Evolutionary conservation across 2,888 invertebrate genomes (phyloP).

Genomic region (Tetrapedia diversipes): DNA sequence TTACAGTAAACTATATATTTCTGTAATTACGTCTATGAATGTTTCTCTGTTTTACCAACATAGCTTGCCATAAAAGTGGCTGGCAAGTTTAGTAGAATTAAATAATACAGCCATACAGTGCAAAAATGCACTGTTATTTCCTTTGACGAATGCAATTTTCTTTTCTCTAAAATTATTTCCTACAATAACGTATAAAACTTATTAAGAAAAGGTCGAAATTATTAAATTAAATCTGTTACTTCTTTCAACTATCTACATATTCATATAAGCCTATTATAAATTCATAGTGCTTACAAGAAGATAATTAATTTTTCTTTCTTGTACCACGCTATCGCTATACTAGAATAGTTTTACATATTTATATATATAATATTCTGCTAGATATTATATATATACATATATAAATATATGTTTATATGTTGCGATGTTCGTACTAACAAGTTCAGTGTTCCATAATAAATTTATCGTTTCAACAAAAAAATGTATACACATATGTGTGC

Average conservation of each 20-base stretch:
- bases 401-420: constrained; percentile 51
- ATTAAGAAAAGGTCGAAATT: constrained; percentile 76
- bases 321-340: constrained; percentile 73
- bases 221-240: constrained; percentile 79
- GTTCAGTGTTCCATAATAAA: constrained; percentile 61
- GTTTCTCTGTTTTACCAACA: constrained; percentile 79
- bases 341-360: constrained; percentile 69
- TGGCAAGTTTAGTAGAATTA: constrained; percentile 75
- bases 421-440: constrained; percentile 65
- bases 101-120: constrained; percentile 77
- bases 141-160: constrained; percentile 70
- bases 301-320: constrained; percentile 71
- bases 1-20: constrained; percentile 82
- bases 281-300: constrained; percentile 71
- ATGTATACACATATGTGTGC: constrained; percentile 76
- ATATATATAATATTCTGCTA: constrained; percentile 71
- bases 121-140: constrained; percentile 69
- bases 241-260: constrained; percentile 80
- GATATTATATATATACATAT: constrained; percentile 71
- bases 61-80: constrained; percentile 73
- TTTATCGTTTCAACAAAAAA: constrained; percentile 68
- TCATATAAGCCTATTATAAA: constrained; percentile 76
- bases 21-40: constrained; percentile 81
- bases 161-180: constrained; percentile 76
- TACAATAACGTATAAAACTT: constrained; percentile 81